A percentile compares a stretch with the other conserved stretches of the same genome.
Evolutionary conservation across 2,113 vertebrate genomes (phyloP).

Genomic region (Xenopus laevis): DNA sequence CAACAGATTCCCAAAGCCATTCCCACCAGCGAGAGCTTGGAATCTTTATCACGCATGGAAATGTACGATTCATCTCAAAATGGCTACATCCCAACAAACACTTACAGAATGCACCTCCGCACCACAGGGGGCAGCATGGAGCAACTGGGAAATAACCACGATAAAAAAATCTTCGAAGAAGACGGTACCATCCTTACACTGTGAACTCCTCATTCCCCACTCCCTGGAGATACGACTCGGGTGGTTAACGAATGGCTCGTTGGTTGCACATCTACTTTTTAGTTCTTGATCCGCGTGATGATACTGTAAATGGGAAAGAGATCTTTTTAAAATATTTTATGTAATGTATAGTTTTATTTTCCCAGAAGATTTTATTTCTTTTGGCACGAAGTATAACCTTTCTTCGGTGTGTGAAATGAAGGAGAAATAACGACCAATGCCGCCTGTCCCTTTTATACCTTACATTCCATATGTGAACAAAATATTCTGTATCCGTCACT

Average conservation of each 20-base stretch:
- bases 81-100: slow-evolving; percentile 68
- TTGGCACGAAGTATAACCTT: slow-evolving; percentile 15
- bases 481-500: not conserved
- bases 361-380: slow-evolving; percentile 1
- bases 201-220: slow-evolving; percentile 52
- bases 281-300: slow-evolving; percentile 27
- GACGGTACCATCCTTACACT: slow-evolving; percentile 95
- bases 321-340: slow-evolving; percentile 23
- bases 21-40: slow-evolving; percentile 64
- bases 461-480: slow-evolving; percentile 32
- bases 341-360: slow-evolving; percentile 26
- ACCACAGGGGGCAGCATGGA: slow-evolving; percentile 55
- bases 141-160: slow-evolving; percentile 55
- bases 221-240: not conserved
- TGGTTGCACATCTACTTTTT: slow-evolving; percentile 28
- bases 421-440: slow-evolving; percentile 3
- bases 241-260: not conserved
- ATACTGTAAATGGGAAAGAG: slow-evolving; percentile 5
- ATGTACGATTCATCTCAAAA: slow-evolving; percentile 76
- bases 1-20: slow-evolving; percentile 65
- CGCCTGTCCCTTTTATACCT: not conserved
- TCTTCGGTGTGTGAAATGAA: slow-evolving; percentile 21
- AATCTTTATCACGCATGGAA: slow-evolving; percentile 73
- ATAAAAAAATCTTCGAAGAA: slow-evolving; percentile 77
- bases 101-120: slow-evolving; percentile 57